Evolutionary conservation across 2,888 invertebrate species (phyloP), one percentile per base, ranked within the genome.

Genomic region (Mythimna lalbum): DNA sequence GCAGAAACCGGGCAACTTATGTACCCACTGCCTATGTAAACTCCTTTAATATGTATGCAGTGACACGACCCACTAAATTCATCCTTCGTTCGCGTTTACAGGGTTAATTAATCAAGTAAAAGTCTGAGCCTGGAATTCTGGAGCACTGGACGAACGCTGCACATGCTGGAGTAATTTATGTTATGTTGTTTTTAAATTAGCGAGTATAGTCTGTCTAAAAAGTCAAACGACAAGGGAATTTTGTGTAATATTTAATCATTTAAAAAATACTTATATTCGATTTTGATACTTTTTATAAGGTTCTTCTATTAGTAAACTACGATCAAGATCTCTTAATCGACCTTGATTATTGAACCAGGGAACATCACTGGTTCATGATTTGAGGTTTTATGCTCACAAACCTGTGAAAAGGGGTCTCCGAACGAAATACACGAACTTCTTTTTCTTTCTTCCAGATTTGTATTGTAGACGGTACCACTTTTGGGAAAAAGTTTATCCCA

Each of bases 101-200:
- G 63, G 70, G 84, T 86, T 82, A 87, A 86, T 87, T 87, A 86
- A 86, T 86, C 84, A 87, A 77, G 73, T 73, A 66, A 85, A 86
- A 79, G 72, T 74, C 74, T 69, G 43, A 39, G 71, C 71, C 74
- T 70, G 47, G 50, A 80, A 63, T 73, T 49, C 47, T 74, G 43
- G 43, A 43, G 43, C 43, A 43, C 75, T 77, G 72, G 68, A 74
- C 65, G 69, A 78, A 56, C 65, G 76, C 55, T 83, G 79, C 81
- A 83, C 67, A 76, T 76, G 73, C 73, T 76, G 59, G 59, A 43
- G 43, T 62, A 71, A 76, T 78, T 72, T 66, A 69, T 73, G 72
- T n/a, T n/a, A n/a, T n/a, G n/a, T n/a, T n/a, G n/a, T 66, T 63
- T 68, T 70, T 60, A 78, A 83, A 73, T 81, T 73, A 67, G 65